These are phyloP conservation scores for Nemoura dubitans DNA, from an alignment of 2,888 invertebrate genomes.

Conservation along the genomic window DNA sequence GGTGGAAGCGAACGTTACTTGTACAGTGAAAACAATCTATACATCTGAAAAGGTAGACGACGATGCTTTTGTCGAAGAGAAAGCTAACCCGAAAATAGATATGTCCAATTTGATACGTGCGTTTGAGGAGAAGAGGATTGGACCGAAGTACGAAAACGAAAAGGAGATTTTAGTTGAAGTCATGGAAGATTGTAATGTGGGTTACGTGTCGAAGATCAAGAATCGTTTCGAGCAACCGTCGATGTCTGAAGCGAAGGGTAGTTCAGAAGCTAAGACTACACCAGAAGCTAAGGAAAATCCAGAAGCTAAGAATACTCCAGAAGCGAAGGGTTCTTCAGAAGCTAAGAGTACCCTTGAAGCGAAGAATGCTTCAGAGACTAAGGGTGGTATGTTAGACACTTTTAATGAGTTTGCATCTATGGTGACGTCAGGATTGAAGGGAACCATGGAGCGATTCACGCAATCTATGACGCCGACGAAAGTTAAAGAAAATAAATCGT, in stretches of 20 bases:
- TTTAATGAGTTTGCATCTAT: neutral
- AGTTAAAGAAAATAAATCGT: neutral
- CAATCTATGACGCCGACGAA: neutral
- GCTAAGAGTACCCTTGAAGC: no score
- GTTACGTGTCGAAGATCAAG: neutral
- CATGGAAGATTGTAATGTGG: neutral
- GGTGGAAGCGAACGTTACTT: constrained; percentile 14
- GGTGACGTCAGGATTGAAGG: constrained; percentile 13
- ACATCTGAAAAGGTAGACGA: no score
- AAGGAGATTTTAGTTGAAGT: neutral
- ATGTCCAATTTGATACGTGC: neutral
- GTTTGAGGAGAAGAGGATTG: neutral
- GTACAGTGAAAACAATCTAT: neutral
- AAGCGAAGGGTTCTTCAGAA: no score
- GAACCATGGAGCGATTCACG: neutral
- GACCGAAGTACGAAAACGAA: constrained; percentile 8
- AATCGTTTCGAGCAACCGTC: neutral
- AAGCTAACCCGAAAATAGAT: neutral
- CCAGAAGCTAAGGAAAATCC: neutral
- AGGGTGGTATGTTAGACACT: neutral
- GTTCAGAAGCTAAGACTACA: no score
- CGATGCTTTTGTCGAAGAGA: neutral
- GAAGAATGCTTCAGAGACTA: neutral
- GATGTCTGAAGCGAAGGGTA: no score
- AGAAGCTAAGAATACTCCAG: neutral